Percentiles rank a stretch among this genome's conserved stretches.
These are phyloP conservation scores for Potorous gilbertii DNA, from an alignment of 2,797 vertebrate species.

Conservation along the genomic window DNA sequence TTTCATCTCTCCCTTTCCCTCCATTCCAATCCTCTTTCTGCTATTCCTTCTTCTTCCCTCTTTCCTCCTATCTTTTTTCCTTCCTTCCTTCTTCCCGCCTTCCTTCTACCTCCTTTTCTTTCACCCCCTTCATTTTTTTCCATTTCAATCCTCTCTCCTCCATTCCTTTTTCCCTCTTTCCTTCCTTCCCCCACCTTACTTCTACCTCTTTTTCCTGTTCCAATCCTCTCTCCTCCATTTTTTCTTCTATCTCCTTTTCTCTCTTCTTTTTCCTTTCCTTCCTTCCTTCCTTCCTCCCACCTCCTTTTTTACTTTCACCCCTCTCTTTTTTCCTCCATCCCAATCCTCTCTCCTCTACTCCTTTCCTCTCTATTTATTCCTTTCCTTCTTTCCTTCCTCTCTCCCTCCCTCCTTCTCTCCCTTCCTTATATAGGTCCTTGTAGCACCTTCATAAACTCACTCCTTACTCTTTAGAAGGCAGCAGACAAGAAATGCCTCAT, in stretches of 20 bases:
- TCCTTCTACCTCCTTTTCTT: not conserved
- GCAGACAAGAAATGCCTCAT: conserved; percentile 74
- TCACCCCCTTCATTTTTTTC: not conserved
- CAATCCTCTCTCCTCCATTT: not conserved
- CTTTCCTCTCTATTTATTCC: not conserved
- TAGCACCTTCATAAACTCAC: conserved; percentile 68
- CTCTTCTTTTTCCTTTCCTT: not conserved
- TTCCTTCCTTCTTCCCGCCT: not conserved
- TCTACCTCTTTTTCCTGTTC: not conserved
- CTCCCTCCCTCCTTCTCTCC: not conserved
- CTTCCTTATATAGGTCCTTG: conserved; percentile 9
- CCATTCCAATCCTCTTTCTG: too few species aligned
- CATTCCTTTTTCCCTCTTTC: not conserved
- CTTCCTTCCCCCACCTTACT: not conserved
- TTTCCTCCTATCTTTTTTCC: not conserved
- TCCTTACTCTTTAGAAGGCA: conserved; percentile 70
- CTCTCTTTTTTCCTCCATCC: not conserved
- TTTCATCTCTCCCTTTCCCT: too few species aligned
- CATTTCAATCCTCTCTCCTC: not conserved
- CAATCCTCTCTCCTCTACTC: not conserved
- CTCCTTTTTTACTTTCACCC: not conserved
- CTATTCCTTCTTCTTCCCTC: too few species aligned
- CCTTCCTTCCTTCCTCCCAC: not conserved
- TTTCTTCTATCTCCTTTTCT: not conserved
- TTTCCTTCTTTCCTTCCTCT: not conserved